Evolutionary conservation across 2,113 vertebrate species (phyloP).

Genomic region (Fulmarus glacialis): DNA sequence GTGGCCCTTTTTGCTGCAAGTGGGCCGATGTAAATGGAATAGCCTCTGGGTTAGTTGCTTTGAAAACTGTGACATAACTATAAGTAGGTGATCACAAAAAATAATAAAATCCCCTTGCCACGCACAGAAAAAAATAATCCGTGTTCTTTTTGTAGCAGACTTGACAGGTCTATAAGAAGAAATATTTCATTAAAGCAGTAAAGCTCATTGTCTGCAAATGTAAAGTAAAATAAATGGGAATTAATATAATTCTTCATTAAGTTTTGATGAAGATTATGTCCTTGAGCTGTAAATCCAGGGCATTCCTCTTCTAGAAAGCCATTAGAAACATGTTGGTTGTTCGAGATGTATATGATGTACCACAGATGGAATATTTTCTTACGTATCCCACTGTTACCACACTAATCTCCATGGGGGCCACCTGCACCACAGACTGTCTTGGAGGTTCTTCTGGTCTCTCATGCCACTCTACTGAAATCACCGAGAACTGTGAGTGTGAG

Average conservation of each 20-base stretch:
- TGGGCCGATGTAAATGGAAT: background rate
- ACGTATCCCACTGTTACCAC: background rate
- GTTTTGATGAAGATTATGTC: background rate
- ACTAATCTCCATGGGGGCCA: background rate
- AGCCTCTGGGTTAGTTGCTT: background rate
- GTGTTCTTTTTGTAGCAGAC: background rate
- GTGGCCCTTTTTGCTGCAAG: background rate
- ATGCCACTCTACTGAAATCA: background rate
- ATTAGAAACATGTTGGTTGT: background rate
- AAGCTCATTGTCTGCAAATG: slow-evolving; percentile 5
- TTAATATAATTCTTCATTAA: slow-evolving; percentile 31
- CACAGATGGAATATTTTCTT: background rate
- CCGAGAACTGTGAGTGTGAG: background rate
- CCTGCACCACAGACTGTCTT: background rate
- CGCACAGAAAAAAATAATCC: background rate
- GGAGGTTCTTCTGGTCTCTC: background rate
- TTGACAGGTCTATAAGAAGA: background rate
- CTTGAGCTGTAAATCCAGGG: background rate
- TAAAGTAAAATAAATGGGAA: slow-evolving; percentile 28
- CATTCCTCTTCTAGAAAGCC: background rate
- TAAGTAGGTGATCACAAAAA: background rate
- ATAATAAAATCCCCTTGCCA: background rate
- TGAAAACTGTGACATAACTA: background rate
- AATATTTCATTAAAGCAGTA: background rate
- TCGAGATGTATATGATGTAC: background rate